A percentile compares a stretch with the other conserved stretches of the same genome.
Conservation (phyloP, 2,888 invertebrate species). For the Noctuana brunneofusca region DNA sequence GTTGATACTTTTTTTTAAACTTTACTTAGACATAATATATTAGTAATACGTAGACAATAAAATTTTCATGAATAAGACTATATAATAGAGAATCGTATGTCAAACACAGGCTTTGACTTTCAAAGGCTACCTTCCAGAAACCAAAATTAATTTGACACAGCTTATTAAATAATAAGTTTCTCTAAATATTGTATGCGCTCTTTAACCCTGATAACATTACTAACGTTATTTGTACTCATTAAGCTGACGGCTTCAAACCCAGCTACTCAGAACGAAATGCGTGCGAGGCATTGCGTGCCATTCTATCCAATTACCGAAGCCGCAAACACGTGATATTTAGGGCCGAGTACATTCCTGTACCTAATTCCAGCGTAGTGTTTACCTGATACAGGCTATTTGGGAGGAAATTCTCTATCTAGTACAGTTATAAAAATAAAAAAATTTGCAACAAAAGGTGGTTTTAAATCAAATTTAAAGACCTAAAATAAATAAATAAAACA, state of each 20-base stretch:
- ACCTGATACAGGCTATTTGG: neutral
- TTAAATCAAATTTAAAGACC: too few species aligned
- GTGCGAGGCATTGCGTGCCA: constrained; percentile 4
- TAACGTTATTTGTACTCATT: neutral
- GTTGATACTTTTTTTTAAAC: too few species aligned
- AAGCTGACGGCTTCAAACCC: constrained; percentile 3
- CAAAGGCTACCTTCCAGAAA: too few species aligned
- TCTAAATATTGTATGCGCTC: neutral
- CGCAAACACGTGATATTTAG: constrained; percentile 13
- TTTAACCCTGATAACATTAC: neutral
- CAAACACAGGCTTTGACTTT: too few species aligned
- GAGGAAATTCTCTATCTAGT: neutral
- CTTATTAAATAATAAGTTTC: neutral
- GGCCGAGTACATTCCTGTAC: neutral
- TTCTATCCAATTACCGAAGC: constrained; percentile 26
- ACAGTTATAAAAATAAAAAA: too few species aligned
- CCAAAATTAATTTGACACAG: too few species aligned
- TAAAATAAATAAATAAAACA: too few species aligned
- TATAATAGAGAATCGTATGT: too few species aligned
- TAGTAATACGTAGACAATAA: too few species aligned
- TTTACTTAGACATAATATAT: too few species aligned
- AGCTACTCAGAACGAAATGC: neutral
- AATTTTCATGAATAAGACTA: too few species aligned
- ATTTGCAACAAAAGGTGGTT: too few species aligned
- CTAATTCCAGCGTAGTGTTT: constrained; percentile 2